Conservation (phyloP, 2,113 vertebrate genomes). For the Solea senegalensis region DNA sequence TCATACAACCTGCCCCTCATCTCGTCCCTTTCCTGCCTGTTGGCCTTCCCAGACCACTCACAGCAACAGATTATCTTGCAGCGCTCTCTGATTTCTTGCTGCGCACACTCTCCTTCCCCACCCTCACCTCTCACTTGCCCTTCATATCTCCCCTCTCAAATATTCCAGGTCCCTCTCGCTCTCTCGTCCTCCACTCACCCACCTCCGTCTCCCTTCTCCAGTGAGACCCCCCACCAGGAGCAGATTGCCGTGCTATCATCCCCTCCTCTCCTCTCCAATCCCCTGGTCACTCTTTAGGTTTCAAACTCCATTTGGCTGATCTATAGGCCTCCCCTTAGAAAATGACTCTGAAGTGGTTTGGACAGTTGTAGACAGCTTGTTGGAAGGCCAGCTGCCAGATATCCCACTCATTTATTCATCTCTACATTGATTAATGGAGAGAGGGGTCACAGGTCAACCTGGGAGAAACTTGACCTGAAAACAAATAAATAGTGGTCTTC, state of each 20-base stretch:
- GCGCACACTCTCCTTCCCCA: conserved; percentile 26
- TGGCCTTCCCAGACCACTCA: conserved; percentile 59
- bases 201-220: conserved; percentile 28
- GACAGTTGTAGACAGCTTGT: conserved; percentile 82
- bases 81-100: conserved; percentile 58
- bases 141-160: conserved; percentile 39
- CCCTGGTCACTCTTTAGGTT: conserved; percentile 82
- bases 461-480: conserved; percentile 61
- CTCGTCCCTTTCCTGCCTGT: background rate
- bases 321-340: conserved; percentile 63
- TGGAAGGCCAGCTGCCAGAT: conserved; percentile 79
- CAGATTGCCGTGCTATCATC: conserved; percentile 75
- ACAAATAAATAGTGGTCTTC: conserved; percentile 73
- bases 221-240: conserved; percentile 67
- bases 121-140: conserved; percentile 22
- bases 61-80: conserved; percentile 42
- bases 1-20: background rate
- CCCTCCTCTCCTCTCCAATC: conserved; percentile 72
- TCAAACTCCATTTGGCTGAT: conserved; percentile 82
- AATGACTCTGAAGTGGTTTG: conserved; percentile 79
- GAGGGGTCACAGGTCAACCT: conserved; percentile 74
- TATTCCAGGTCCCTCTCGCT: conserved; percentile 17
- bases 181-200: conserved; percentile 1
- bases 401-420: conserved; percentile 77
- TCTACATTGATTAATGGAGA: conserved; percentile 80